Evolutionary conservation across 1,140 invertebrate species (phyloP).

Genomic region (Trigoniulus corallinus): DNA sequence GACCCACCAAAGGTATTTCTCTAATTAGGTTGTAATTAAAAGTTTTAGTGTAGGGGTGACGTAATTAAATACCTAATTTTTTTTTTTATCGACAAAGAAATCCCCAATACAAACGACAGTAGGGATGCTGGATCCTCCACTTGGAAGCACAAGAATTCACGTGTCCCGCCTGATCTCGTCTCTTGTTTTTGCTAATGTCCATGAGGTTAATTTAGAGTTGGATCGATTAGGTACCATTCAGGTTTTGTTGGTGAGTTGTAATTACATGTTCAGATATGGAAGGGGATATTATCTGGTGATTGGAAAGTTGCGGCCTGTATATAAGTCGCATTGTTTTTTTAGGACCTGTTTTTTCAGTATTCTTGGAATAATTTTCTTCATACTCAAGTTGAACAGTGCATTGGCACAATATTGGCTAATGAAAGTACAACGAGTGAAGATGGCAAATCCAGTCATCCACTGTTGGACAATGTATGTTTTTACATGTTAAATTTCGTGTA

Average conservation of each 20-base stretch:
- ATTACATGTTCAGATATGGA: not conserved
- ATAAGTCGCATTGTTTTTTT: conserved; percentile 8
- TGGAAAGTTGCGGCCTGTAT: not conserved
- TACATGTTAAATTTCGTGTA: too few relatives aligned
- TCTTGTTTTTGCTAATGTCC: conserved; percentile 46
- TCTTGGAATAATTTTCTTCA: conserved; percentile 80
- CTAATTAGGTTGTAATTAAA: too few relatives aligned
- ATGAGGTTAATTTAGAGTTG: conserved; percentile 35
- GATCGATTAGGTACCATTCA: conserved; percentile 38
- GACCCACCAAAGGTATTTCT: conserved; percentile 48
- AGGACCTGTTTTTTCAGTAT: conserved; percentile 70
- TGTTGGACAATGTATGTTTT: conserved; percentile 26
- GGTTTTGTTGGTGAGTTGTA: conserved; percentile 36
- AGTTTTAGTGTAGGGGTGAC: not conserved
- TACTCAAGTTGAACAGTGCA: conserved; percentile 56
- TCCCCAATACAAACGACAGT: conserved; percentile 42
- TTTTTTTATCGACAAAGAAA: conserved; percentile 28
- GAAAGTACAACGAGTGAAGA: conserved; percentile 20
- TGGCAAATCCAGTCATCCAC: conserved; percentile 23
- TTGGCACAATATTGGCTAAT: conserved; percentile 43
- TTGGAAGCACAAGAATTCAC: conserved; percentile 57
- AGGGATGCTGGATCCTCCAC: conserved; percentile 46
- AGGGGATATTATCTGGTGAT: not conserved
- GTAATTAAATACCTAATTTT: not conserved
- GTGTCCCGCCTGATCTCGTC: conserved; percentile 51